Evolutionary conservation across 1,140 invertebrate species (phyloP).

Genomic region (Drosophila lacertosa): DNA sequence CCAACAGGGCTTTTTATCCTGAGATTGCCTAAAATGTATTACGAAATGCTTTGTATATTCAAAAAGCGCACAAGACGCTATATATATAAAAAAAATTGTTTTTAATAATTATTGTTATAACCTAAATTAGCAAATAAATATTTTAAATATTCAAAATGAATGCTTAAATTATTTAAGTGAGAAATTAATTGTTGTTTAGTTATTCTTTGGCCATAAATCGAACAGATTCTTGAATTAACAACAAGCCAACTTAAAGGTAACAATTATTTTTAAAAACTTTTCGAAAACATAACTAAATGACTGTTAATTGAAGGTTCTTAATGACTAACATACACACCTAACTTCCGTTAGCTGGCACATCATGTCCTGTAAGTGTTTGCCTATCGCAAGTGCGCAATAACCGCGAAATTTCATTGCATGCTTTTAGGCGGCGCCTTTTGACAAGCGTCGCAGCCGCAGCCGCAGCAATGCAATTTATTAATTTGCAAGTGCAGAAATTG

Average conservation of each 20-base stretch:
- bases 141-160: too few species aligned
- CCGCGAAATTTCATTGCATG: constrained; percentile 64
- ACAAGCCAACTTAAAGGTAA: too few species aligned
- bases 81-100: constrained; percentile 1
- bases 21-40: background rate
- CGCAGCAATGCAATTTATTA: constrained; percentile 60
- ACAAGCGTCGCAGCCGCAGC: constrained; percentile 2
- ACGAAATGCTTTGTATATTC: too few species aligned
- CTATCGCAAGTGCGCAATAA: constrained; percentile 39
- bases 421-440: constrained; percentile 25
- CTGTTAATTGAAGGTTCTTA: background rate
- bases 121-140: too few species aligned
- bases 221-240: too few species aligned
- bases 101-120: too few species aligned
- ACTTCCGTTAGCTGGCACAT: background rate
- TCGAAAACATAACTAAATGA: too few species aligned
- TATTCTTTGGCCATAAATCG: too few species aligned
- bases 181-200: too few species aligned
- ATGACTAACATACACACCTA: background rate
- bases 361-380: background rate
- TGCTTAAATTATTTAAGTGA: too few species aligned
- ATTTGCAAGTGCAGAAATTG: constrained; percentile 47
- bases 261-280: too few species aligned
- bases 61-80: too few species aligned
- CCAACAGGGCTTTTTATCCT: constrained; percentile 11